A percentile compares a stretch with the other conserved stretches of the same genome.
These are phyloP conservation scores for Lampris megalopsis DNA, from an alignment of 2,113 vertebrate species.

Conservation along the genomic window DNA sequence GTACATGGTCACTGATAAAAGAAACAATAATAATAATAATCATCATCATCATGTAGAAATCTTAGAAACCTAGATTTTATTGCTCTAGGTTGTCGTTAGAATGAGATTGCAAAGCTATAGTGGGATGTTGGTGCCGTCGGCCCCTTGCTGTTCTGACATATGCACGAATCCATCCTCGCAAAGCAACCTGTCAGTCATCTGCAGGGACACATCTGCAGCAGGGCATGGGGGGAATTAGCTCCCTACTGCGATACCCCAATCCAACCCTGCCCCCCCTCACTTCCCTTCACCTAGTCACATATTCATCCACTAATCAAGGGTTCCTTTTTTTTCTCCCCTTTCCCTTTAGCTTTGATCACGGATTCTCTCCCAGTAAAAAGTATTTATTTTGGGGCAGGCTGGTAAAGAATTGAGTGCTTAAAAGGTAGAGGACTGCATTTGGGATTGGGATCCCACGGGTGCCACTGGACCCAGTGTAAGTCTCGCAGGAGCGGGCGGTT, in stretches of 20 bases:
- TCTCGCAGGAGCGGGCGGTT: too few relatives aligned
- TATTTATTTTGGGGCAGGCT: constrained; percentile 87
- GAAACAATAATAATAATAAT: too few relatives aligned
- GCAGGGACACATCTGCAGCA: constrained; percentile 94
- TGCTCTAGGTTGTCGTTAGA: constrained; percentile 24
- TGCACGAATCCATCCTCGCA: constrained; percentile 70
- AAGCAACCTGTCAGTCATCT: constrained; percentile 90
- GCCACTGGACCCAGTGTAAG: too few relatives aligned
- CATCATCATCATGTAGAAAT: too few relatives aligned
- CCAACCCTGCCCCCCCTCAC: constrained; percentile 87
- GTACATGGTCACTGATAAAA: too few relatives aligned
- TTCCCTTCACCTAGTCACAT: constrained; percentile 83
- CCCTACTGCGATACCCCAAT: constrained; percentile 91
- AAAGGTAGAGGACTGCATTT: too few relatives aligned
- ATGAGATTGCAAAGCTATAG: constrained; percentile 63
- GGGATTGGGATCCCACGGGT: too few relatives aligned
- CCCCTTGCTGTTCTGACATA: constrained; percentile 74
- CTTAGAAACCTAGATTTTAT: too few relatives aligned
- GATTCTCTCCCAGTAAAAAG: constrained; percentile 91
- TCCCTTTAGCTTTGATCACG: constrained; percentile 87
- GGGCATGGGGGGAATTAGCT: constrained; percentile 95
- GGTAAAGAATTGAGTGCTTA: constrained; percentile 81
- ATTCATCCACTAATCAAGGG: constrained; percentile 41
- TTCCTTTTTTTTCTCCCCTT: constrained; percentile 83
- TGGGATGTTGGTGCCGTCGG: constrained; percentile 62